Evolutionary conservation across 2,113 vertebrate species (phyloP).

Genomic region (Plecturocebus donacophilus): DNA sequence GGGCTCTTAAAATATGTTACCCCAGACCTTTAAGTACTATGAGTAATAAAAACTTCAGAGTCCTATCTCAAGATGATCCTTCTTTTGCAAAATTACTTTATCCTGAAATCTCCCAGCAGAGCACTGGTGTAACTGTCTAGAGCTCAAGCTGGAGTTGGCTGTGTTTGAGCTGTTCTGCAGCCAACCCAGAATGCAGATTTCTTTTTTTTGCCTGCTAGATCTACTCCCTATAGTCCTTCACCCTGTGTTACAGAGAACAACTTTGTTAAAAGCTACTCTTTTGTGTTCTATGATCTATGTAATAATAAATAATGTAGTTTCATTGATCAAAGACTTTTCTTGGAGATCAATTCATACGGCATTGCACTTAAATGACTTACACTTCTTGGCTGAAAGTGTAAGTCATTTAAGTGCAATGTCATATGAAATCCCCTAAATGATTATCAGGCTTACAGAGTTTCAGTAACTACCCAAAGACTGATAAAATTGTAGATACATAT

Average conservation of each 20-base stretch:
- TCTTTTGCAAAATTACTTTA: neutral
- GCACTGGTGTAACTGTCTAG: neutral
- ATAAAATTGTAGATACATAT: neutral
- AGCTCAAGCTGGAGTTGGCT: neutral
- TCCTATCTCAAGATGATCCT: neutral
- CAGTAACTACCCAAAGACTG: neutral
- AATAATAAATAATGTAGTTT: neutral
- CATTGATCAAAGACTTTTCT: neutral
- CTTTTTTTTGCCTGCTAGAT: neutral
- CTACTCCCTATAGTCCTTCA: neutral
- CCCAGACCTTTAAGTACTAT: neutral
- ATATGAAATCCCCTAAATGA: neutral
- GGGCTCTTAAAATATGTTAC: neutral
- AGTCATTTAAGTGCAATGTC: neutral
- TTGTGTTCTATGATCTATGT: neutral
- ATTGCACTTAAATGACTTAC: no score
- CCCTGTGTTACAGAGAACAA: neutral
- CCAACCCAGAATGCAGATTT: neutral
- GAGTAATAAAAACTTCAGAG: slow-evolving; percentile 17
- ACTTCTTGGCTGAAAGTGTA: neutral
- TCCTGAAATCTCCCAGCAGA: neutral
- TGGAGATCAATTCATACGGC: neutral
- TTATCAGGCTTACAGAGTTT: neutral
- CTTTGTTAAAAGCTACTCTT: neutral
- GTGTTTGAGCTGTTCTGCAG: neutral